These are phyloP conservation scores for Isaurus tuberculatus DNA, from an alignment of 92 coral and sea anemone genomes.

Conservation along the genomic window DNA sequence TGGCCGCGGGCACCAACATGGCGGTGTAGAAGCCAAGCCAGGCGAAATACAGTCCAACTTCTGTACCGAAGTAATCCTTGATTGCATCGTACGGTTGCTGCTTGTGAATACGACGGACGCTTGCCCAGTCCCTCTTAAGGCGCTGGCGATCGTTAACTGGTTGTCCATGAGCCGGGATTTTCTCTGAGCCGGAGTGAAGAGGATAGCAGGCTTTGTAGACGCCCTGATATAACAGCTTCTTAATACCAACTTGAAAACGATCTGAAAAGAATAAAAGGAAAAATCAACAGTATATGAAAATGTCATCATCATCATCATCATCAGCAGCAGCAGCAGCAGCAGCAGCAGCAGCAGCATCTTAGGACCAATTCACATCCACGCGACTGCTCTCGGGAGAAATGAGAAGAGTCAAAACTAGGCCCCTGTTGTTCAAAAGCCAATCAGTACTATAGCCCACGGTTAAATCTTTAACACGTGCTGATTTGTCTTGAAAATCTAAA, in stretches of 20 bases:
- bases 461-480: too few relatives aligned
- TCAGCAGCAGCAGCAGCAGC: too few relatives aligned
- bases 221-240: conserved; percentile 73
- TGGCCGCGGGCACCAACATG: conserved; percentile 92
- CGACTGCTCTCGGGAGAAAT: too few relatives aligned
- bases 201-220: conserved; percentile 88
- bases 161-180: conserved; percentile 64
- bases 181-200: conserved; percentile 89
- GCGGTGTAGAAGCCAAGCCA: conserved; percentile 98
- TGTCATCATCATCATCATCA: not conserved
- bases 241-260: conserved; percentile 83
- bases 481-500: too few relatives aligned
- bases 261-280: not conserved
- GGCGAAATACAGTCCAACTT: conserved; percentile 90
- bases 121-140: conserved; percentile 90
- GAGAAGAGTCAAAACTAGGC: too few relatives aligned
- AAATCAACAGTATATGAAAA: too few relatives aligned
- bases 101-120: conserved; percentile 81
- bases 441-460: too few relatives aligned
- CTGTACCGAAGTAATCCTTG: conserved; percentile 94
- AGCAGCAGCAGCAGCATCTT: too few relatives aligned
- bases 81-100: conserved; percentile 94
- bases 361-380: too few relatives aligned
- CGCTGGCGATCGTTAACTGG: conserved; percentile 80
- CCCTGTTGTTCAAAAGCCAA: too few relatives aligned